Evolutionary conservation across 2,888 invertebrate genomes (phyloP), one percentile per base, ranked within the genome.

Genomic region (Drosophila seclusa): DNA sequence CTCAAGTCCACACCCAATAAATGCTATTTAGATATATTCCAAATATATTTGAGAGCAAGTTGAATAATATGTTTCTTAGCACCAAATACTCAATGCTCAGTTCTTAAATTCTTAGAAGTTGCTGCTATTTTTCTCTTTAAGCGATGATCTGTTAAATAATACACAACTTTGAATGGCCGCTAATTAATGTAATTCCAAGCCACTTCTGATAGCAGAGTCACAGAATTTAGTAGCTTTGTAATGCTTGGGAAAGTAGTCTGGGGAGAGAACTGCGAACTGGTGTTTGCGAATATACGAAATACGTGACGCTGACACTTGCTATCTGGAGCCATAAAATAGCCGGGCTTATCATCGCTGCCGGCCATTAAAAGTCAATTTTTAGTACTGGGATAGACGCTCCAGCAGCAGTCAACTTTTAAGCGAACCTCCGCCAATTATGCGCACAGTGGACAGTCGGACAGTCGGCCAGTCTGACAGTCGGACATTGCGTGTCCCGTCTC

Each of bases 331-430:
- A 87, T 91, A 91, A 92, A 91, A 87, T 85, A 80, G 78, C 38
- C 60, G 71, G 87, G 79, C 89, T 91, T 91, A 91, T 91, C 87
- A 82, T 86, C 80, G 78, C 69, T 76, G 87, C 64, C 57, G 74
- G 80, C 69, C 87, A 91, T 92, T 91, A 92, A 92, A 91, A 83
- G 84, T 80, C 72, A 84, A 81, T 91, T 91, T 91, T 91, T 91
- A 91, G 77, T 90, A 73, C 78, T 66, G 71, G 70, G 63, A 79
- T 72, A 68, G 75, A 69, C 70, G 57, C 53, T 62, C 66, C 67
- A 57, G 60, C 45, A 68, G 53, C 67, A 49, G 64, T 68, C 73
- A 57, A 73, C 65, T 85, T 78, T 80, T 73, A 62, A 82, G 73
- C 68, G 68, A 71, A 73, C 77, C 58, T 71, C 78, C 73, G 71